A percentile compares a stretch with the other conserved stretches of the same genome.
phyloP scores from a whole-genome alignment of 2,797 vertebrate species.

The Sebastes cheni region DNA sequence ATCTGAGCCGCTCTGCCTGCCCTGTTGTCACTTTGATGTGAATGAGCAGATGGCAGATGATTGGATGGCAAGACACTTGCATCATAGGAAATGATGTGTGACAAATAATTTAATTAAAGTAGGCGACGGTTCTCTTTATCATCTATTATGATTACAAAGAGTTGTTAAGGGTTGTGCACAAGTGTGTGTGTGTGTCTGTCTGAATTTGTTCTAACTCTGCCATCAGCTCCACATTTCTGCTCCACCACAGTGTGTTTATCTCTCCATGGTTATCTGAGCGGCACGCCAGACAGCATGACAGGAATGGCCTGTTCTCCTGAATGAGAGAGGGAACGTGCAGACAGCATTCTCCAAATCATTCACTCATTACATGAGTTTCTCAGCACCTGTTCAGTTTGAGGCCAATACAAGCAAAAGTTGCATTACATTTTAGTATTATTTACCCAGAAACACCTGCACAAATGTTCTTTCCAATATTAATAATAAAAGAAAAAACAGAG shows the following conservation, averaged over 20 bases:
- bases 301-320: conserved; percentile 18
- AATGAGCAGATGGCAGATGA: conserved; percentile 12
- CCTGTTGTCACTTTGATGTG: conserved; percentile 7
- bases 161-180: background rate
- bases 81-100: background rate
- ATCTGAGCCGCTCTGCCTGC: background rate
- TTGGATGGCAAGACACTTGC: background rate
- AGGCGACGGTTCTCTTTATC: background rate
- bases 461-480: background rate
- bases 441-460: background rate
- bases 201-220: conserved; percentile 16
- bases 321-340: background rate
- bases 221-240: conserved; percentile 32
- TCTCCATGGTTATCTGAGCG: conserved; percentile 19
- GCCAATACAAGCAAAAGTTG: background rate
- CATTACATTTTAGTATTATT: background rate
- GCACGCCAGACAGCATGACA: conserved; percentile 25
- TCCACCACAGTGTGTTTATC: conserved; percentile 28
- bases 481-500: background rate
- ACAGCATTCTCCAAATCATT: conserved; percentile 7
- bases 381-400: background rate
- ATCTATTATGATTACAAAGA: background rate
- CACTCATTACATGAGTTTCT: background rate
- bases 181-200: background rate
- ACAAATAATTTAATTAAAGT: background rate